Percentiles rank a stretch among this genome's conserved stretches.
These are phyloP conservation scores for Neopelma chrysocephalum DNA, from an alignment of 2,797 vertebrate species.

Conservation along the genomic window DNA sequence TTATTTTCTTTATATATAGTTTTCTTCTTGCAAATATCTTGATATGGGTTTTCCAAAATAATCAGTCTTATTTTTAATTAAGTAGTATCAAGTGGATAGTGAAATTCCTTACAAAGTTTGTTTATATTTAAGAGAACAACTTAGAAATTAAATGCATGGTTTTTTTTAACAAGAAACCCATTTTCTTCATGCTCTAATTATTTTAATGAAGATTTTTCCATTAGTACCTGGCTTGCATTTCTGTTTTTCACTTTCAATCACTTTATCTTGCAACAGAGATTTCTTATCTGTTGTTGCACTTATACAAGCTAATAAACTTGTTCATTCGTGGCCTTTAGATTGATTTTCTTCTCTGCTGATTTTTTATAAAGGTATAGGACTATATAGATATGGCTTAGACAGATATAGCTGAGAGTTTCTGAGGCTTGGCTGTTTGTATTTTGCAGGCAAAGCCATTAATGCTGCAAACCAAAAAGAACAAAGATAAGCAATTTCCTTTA, in stretches of 20 bases:
- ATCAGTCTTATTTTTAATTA: neutral
- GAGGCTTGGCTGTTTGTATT: neutral
- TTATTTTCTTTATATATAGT: neutral
- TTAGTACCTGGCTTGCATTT: neutral
- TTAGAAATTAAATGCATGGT: neutral
- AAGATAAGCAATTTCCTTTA: neutral
- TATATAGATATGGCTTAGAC: neutral
- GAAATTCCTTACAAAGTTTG: neutral
- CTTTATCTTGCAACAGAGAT: neutral
- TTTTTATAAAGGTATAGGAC: neutral
- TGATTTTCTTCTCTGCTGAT: neutral
- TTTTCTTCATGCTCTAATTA: neutral
- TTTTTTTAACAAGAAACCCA: neutral
- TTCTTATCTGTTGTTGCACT: neutral
- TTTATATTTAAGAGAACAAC: neutral
- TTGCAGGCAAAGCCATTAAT: neutral
- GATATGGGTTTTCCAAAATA: neutral
- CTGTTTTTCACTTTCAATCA: neutral
- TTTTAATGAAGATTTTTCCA: slow-evolving; percentile 6
- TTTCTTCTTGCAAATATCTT: neutral
- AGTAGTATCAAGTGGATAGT: neutral
- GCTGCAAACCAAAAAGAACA: neutral
- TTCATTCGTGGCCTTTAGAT: neutral
- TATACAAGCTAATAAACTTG: neutral
- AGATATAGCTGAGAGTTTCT: neutral